Evolutionary conservation across 2,888 invertebrate genomes (phyloP), one percentile per base, ranked within the genome.

Genomic region (Philereme vetulata): DNA sequence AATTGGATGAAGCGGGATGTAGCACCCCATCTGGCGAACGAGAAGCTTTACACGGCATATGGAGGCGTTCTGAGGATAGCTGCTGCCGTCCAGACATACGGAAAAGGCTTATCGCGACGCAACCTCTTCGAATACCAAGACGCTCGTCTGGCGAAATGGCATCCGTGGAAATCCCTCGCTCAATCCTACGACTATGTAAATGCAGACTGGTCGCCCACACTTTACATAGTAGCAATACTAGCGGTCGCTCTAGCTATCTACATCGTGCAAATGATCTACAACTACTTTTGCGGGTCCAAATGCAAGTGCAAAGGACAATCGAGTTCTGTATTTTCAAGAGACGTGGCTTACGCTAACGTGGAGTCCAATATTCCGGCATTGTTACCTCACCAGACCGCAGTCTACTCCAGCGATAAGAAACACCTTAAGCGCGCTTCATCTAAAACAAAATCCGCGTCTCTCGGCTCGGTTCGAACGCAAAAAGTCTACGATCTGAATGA

Each of bases 1-100:
- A 85, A 86, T 60, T 92, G 90, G 90, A 85, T 92, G 88, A 89
- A 90, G 66, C 80, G 81, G 10, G 84, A 88, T 7, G 84, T 92
- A 0, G 88, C 90, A 4, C 85, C 89, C 5, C 90, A 86, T 66
- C 77, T 92, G 4, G 67, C 74, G 1, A 90, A 91, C 46, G 91
- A 90, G 56, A 82, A 84, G 50, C 71, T 90, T 43, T 92, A 88
- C 55, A 71, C 86, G 8, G 90, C 90, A 4, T 91, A 82, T 54
- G 90, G 90, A 0, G 90, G 91, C 3, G 75, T 89, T 1, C 68
- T 92, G 48, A 76, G 90, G 56, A 81, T 92, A 74, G 91, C 89
- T 8, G 90, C 90, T 5, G 85, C 90, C 0, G 89, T 89, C 4
- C 90, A 90, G 73, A 86, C 72, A 54, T 89, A 90, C 56, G 89